Base-by-base conservation (phyloP, 2,113 vertebrate genomes). In the Ciconia stormi region DNA sequence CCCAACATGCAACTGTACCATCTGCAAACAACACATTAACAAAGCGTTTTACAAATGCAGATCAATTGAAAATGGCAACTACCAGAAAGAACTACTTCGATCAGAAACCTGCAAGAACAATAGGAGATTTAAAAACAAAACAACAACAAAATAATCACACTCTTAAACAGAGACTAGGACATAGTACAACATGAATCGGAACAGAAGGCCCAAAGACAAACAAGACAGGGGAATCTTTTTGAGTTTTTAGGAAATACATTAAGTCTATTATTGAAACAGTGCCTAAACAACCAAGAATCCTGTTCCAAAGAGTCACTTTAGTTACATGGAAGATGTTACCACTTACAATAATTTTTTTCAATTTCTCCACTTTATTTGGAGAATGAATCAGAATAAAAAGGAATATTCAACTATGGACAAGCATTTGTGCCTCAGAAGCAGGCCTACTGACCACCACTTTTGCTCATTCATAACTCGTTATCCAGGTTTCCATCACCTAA, bases 1-100 rank as follows among this genome's bases (percentile, higher is more conserved):
- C 99, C 99, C 98, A 99, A 97, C 99, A 99, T 99, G 97, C 99
- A 99, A 96, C 99, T 99, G 97, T 99, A 99, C 99, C 99, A 99
- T 87, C 99, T 99, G 98, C 95, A 93, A 93, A 83, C 19, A 83
- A 63, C 21, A 84, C 29, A 72, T 53, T 42, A 11, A 87, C 11
- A 29, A 94, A 23, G 16, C 1, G 1, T 53, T 82, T 92, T 78
- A 94, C 42, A 88, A 66, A 61, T 7, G 40, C 53, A 84, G 13
- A 67, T 79, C 76, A 78, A 65, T 9, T 46, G 21, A 89, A 80
- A 81, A 59, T 10, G 15, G 53, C 29, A 78, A 29, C 15, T 69
- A n/a, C 16, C 47, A 92, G 9, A 52, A 82, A 67, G 20, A 76
- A 69, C 11, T 30, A 42, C 17, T 20, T 81, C 29, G 7, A 82